phyloP scores from a whole-genome alignment of 2,113 vertebrate species.

The Mesocricetus auratus region DNA sequence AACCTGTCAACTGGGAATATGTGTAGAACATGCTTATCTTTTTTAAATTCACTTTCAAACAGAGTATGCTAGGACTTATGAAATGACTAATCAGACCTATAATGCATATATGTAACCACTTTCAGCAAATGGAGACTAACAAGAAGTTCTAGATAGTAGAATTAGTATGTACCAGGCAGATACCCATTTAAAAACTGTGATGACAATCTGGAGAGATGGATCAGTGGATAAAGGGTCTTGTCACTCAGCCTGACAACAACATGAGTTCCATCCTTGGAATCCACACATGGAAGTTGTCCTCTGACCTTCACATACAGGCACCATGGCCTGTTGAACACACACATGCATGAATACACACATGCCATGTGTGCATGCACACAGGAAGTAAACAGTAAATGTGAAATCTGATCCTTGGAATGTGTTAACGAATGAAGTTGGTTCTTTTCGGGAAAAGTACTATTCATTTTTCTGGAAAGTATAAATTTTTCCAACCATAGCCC shows the following conservation, averaged over 20 bases:
- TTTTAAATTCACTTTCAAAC: conserved; percentile 41
- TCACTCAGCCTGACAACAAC: background rate
- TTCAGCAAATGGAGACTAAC: conserved; percentile 28
- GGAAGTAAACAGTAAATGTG: background rate
- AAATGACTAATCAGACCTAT: conserved; percentile 32
- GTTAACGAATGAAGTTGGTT: conserved; percentile 26
- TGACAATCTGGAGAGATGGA: background rate
- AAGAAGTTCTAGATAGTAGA: conserved; percentile 40
- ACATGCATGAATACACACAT: background rate
- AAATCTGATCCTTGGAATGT: background rate
- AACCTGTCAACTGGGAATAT: background rate
- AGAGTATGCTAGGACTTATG: conserved; percentile 6
- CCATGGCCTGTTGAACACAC: background rate
- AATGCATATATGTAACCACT: background rate
- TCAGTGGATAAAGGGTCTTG: background rate
- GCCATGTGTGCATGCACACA: background rate
- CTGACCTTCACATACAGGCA: background rate
- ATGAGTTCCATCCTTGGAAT: background rate
- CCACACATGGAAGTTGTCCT: background rate
- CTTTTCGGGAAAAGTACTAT: background rate
- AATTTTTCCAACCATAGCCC: background rate
- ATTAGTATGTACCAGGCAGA: background rate
- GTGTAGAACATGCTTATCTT: background rate
- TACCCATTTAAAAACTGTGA: background rate
- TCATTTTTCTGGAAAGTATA: background rate